A percentile compares a stretch with the other conserved stretches of the same genome.
Conservation (phyloP, 2,888 invertebrate species). For the Stenchaetothrips biformis region DNA sequence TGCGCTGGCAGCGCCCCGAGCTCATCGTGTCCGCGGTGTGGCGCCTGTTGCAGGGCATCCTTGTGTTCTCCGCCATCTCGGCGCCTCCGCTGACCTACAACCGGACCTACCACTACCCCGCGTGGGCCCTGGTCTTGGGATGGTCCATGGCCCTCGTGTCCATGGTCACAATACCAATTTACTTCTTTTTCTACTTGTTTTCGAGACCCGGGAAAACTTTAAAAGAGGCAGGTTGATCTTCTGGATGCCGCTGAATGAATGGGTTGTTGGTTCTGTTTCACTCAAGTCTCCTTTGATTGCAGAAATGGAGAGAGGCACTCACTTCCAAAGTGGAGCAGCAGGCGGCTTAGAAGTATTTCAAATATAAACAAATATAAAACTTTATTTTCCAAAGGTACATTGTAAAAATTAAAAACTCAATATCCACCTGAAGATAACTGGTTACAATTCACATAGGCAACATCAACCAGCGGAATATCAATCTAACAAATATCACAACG, state of each 20-base stretch:
- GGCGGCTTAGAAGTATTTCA: background rate
- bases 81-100: constrained; percentile 46
- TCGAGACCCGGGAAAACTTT: constrained; percentile 34
- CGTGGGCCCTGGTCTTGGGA: constrained; percentile 73
- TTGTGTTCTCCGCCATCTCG: constrained; percentile 43
- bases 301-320: background rate
- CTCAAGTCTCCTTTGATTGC: background rate
- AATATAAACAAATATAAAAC: background rate
- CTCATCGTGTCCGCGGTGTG: background rate
- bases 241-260: no score
- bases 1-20: no score
- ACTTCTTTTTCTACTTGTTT: constrained; percentile 37
- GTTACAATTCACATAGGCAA: background rate
- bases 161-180: constrained; percentile 55
- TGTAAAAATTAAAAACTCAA: background rate
- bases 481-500: background rate
- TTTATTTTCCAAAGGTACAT: background rate
- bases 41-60: constrained; percentile 41
- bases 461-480: background rate
- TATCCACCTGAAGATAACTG: background rate
- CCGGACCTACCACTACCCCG: constrained; percentile 64
- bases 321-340: background rate
- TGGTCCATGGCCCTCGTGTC: constrained; percentile 72
- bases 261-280: no score
- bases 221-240: constrained; percentile 28